These are phyloP conservation scores for Clarias magur DNA, from an alignment of 2,113 vertebrate genomes.

Conservation along the genomic window DNA sequence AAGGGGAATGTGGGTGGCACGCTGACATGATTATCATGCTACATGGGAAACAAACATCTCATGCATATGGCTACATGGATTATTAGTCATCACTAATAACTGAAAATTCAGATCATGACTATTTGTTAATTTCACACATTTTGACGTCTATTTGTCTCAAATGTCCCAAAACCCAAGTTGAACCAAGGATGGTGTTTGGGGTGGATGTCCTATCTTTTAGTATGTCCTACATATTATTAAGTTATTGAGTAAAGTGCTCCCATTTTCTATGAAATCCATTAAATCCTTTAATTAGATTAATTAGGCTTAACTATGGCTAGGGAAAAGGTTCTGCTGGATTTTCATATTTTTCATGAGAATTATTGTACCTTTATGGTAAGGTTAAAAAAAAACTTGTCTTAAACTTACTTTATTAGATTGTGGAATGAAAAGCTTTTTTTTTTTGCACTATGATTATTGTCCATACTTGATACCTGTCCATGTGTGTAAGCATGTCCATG, in stretches of 20 bases:
- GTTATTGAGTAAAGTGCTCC: not conserved
- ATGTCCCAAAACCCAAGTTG: not conserved
- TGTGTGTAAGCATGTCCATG: not conserved
- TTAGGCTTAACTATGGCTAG: not conserved
- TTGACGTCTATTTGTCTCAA: not conserved
- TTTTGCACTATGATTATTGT: not conserved
- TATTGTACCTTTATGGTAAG: not conserved
- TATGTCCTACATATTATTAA: not conserved
- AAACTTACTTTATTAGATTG: not conserved
- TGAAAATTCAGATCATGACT: not conserved
- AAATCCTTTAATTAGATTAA: not conserved
- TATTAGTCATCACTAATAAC: not conserved
- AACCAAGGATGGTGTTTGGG: not conserved
- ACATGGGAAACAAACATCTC: constrained; percentile 26
- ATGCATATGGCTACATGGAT: not conserved
- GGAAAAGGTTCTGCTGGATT: not conserved
- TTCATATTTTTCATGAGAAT: not conserved
- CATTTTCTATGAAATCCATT: not conserved
- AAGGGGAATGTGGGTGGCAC: constrained; percentile 35
- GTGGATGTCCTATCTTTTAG: not conserved
- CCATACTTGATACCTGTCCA: not conserved
- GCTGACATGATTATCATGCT: constrained; percentile 36
- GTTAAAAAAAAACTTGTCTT: not conserved
- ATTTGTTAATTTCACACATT: not conserved
- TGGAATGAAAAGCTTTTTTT: not conserved